A percentile compares a stretch with the other conserved stretches of the same genome.
Evolutionary conservation across 1,140 invertebrate genomes (phyloP).

Genomic region (Trachymyrmex cornetzi): DNA sequence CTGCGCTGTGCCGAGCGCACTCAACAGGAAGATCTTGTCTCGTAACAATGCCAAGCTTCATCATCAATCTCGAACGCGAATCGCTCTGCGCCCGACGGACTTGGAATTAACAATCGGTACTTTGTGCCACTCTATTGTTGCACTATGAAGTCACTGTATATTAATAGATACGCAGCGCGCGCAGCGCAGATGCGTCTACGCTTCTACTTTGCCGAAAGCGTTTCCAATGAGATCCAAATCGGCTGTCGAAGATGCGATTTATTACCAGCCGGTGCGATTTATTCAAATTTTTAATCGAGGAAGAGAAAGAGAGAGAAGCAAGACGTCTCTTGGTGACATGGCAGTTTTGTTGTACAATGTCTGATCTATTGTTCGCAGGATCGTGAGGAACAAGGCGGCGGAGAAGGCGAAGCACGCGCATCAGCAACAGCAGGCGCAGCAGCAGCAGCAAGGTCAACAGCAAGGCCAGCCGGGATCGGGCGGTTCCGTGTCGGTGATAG

Average conservation of each 20-base stretch:
- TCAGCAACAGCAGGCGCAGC: slow-evolving; percentile 90
- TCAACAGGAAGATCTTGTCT: slow-evolving; percentile 57
- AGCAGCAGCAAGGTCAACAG: slow-evolving; percentile 87
- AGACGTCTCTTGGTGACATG: slow-evolving; percentile 23
- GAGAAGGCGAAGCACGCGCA: slow-evolving; percentile 97
- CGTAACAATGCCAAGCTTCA: slow-evolving; percentile 50
- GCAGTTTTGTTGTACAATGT: slow-evolving; percentile 30
- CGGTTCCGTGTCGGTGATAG: slow-evolving; percentile 89
- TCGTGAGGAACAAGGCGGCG: slow-evolving; percentile 98
- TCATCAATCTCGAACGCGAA: slow-evolving; percentile 54
- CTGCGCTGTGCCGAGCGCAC: slow-evolving; percentile 1
- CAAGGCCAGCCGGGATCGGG: slow-evolving; percentile 85
- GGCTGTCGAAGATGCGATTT: slow-evolving; percentile 26
- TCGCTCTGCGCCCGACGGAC: slow-evolving; percentile 27
- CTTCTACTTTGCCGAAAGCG: slow-evolving; percentile 31
- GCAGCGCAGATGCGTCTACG: slow-evolving; percentile 5
- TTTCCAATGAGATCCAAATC: slow-evolving; percentile 47
- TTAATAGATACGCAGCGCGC: slow-evolving; percentile 45
- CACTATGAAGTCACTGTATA: slow-evolving; percentile 52
- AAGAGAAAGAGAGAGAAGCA: background rate
- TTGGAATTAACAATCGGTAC: slow-evolving; percentile 62
- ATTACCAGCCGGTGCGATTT: slow-evolving; percentile 9
- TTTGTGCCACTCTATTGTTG: slow-evolving; percentile 53
- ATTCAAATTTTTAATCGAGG: slow-evolving; percentile 23
- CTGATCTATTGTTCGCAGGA: slow-evolving; percentile 88